A percentile compares a stretch with the other conserved stretches of the same genome.
These are phyloP conservation scores for Neodiprion lecontei DNA, from an alignment of 1,140 invertebrate genomes.

Conservation along the genomic window DNA sequence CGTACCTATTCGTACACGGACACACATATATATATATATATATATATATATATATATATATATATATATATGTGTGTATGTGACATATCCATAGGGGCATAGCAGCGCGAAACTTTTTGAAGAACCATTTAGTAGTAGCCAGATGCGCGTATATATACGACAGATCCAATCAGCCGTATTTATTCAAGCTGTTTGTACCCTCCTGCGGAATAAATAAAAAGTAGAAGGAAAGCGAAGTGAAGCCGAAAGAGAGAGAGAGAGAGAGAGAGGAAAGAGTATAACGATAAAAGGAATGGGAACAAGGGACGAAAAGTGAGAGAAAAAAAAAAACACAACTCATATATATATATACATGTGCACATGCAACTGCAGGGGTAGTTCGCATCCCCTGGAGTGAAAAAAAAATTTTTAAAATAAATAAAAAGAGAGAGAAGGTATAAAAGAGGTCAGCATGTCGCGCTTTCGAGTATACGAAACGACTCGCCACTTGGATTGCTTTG, in stretches of 20 bases:
- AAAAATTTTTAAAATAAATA: background rate
- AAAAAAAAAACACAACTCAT: background rate
- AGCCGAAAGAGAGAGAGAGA: background rate
- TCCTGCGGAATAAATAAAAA: background rate
- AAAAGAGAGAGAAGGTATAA: background rate
- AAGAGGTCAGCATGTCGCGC: background rate
- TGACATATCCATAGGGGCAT: too few relatives aligned
- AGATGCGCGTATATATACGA: constrained; percentile 43
- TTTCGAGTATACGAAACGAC: background rate
- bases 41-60: too few relatives aligned
- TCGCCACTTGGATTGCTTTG: background rate
- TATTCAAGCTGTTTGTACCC: constrained; percentile 43
- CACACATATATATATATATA: too few relatives aligned
- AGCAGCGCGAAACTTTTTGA: background rate
- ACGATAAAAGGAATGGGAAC: background rate
- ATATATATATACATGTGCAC: background rate
- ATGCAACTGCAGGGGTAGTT: background rate
- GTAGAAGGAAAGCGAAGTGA: too few relatives aligned
- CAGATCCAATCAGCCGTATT: constrained; percentile 43
- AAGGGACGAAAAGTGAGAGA: background rate
- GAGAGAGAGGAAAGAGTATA: background rate
- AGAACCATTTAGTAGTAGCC: constrained; percentile 38
- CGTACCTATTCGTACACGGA: too few relatives aligned
- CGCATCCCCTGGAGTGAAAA: background rate
- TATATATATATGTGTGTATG: too few relatives aligned